Conservation (phyloP, 1,140 invertebrate genomes). For the Ips typographus region DNA sequence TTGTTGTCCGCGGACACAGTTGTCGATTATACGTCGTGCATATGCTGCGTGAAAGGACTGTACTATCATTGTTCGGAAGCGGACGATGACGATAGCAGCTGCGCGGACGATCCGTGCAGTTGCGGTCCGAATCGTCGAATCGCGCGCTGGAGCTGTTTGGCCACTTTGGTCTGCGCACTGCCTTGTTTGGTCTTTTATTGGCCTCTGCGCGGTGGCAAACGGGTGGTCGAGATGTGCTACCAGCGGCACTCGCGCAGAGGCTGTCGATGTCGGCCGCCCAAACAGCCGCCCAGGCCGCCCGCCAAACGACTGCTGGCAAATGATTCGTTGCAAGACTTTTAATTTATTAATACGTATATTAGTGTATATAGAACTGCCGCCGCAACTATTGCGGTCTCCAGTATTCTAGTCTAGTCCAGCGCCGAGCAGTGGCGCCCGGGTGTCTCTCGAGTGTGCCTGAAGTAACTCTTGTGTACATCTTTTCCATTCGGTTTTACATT, state of each 20-base stretch:
- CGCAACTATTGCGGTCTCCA: constrained; percentile 47
- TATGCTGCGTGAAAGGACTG: constrained; percentile 89
- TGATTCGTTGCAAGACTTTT: constrained; percentile 55
- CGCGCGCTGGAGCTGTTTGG: constrained; percentile 82
- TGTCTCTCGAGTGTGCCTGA: constrained; percentile 34
- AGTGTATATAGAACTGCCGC: constrained; percentile 35
- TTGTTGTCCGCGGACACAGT: constrained; percentile 82
- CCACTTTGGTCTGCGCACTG: constrained; percentile 73
- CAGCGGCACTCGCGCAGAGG: constrained; percentile 68
- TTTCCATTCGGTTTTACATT: constrained; percentile 29
- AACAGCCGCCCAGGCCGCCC: constrained; percentile 58
- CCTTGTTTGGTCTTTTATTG: constrained; percentile 91
- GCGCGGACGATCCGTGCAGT: constrained; percentile 84
- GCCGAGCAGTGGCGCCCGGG: constrained; percentile 33
- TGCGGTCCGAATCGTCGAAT: constrained; percentile 70
- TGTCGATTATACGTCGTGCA: constrained; percentile 85
- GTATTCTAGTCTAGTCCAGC: constrained; percentile 53
- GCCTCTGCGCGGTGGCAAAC: constrained; percentile 81
- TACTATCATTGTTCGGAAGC: constrained; percentile 89
- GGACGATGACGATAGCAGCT: constrained; percentile 63
- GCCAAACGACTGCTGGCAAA: constrained; percentile 60
- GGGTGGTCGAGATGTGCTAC: constrained; percentile 78
- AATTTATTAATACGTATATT: constrained; percentile 37
- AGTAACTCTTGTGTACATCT: constrained; percentile 36
- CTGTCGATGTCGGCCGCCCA: constrained; percentile 60